Percentiles rank a stretch among this genome's conserved stretches.
Conservation (phyloP, 2,113 vertebrate genomes). For the Lampris megalopsis region DNA sequence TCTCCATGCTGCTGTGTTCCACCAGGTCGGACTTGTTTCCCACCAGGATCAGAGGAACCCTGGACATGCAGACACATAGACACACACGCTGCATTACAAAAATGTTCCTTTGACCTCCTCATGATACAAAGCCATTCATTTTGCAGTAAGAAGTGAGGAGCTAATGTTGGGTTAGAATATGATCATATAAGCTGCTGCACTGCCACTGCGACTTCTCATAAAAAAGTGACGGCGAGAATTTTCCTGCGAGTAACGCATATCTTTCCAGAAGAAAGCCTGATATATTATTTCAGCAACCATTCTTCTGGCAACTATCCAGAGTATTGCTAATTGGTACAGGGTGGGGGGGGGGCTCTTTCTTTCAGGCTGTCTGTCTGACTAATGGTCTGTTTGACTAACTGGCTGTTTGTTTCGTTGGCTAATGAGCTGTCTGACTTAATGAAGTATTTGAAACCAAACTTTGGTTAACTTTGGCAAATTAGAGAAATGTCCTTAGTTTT, state of each 20-base stretch:
- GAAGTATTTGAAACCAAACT: too few relatives aligned
- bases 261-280: background rate
- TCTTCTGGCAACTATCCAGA: background rate
- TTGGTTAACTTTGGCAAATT: too few relatives aligned
- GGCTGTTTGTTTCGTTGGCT: too few relatives aligned
- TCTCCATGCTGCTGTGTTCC: constrained; percentile 98
- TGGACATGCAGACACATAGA: constrained; percentile 50
- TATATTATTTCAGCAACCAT: background rate
- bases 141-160: background rate
- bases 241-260: constrained; percentile 1
- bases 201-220: background rate
- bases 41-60: constrained; percentile 96
- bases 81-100: background rate
- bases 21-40: constrained; percentile 98
- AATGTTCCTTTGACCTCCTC: too few relatives aligned
- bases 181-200: background rate
- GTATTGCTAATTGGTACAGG: background rate
- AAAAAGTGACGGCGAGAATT: constrained; percentile 1
- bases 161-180: background rate
- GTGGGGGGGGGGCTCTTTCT: background rate
- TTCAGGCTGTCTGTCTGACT: background rate
- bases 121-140: background rate
- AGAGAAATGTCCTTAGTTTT: too few relatives aligned
- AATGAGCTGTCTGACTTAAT: too few relatives aligned
- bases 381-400: too few relatives aligned